A percentile compares a stretch with the other conserved stretches of the same genome.
Evolutionary conservation across 2,113 vertebrate species (phyloP).

Genomic region (Physeter macrocephalus): DNA sequence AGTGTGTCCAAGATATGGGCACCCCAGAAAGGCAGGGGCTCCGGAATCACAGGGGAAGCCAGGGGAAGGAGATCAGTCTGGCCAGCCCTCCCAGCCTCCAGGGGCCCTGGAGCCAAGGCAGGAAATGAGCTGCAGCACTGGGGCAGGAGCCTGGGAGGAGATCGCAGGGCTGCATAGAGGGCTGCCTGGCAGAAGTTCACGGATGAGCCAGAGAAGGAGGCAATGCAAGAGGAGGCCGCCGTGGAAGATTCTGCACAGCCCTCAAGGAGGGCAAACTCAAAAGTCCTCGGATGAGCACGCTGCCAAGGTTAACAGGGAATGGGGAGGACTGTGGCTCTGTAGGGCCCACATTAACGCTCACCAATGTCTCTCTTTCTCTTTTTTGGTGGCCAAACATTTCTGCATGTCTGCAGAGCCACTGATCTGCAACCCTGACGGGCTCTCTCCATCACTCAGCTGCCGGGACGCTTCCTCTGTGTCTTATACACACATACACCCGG

Average conservation of each 20-base stretch:
- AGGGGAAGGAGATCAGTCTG: too few relatives aligned
- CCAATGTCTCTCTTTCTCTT: not conserved
- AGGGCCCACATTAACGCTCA: not conserved
- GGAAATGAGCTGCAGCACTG: not conserved
- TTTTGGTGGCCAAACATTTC: not conserved
- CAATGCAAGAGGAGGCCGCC: rapidly evolving
- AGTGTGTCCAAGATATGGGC: not conserved
- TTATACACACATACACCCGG: not conserved
- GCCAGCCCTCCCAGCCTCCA: not conserved
- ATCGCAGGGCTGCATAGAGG: rapidly evolving
- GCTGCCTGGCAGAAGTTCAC: rapidly evolving
- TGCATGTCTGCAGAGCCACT: not conserved
- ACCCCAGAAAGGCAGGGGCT: not conserved
- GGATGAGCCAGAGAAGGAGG: not conserved
- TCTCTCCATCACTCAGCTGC: not conserved
- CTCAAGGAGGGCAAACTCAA: too few relatives aligned
- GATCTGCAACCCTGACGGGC: not conserved
- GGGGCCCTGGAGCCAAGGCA: rapidly evolving
- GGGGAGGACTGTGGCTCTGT: not conserved
- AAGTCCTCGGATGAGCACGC: not conserved
- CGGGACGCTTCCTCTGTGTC: not conserved
- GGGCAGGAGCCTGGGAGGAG: not conserved
- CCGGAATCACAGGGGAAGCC: not conserved
- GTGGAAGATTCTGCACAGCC: not conserved
- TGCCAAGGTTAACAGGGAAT: not conserved